These are phyloP conservation scores for Odontophorus gujanensis DNA, from an alignment of 2,113 vertebrate species.

Conservation along the genomic window DNA sequence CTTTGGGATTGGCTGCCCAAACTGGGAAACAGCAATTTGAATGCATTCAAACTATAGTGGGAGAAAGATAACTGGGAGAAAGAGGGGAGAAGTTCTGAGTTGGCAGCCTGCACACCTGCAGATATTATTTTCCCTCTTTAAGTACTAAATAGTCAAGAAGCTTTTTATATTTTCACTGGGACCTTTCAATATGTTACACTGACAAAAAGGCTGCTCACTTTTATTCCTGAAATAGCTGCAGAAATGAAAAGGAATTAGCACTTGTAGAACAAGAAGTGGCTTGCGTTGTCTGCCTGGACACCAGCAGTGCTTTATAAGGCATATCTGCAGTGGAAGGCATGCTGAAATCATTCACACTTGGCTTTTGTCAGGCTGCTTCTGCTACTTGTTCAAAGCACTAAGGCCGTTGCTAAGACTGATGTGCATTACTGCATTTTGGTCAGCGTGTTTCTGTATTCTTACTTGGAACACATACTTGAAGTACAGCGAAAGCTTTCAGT, in stretches of 20 bases:
- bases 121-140: neutral
- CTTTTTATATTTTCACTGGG: neutral
- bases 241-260: neutral
- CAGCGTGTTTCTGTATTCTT: rapidly evolving
- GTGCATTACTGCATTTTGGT: neutral
- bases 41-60: neutral
- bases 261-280: neutral
- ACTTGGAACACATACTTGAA: neutral
- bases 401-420: neutral
- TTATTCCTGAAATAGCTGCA: neutral
- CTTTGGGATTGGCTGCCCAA: neutral
- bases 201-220: neutral
- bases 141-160: neutral
- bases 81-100: neutral
- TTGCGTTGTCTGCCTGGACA: rapidly evolving
- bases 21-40: neutral
- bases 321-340: neutral
- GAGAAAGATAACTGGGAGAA: neutral
- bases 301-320: neutral
- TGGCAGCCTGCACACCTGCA: neutral
- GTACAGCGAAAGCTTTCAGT: neutral
- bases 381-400: neutral
- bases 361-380: neutral
- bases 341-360: neutral
- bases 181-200: neutral